phyloP scores from a whole-genome alignment of 1,140 invertebrate species.

The Lepidurus apus region DNA sequence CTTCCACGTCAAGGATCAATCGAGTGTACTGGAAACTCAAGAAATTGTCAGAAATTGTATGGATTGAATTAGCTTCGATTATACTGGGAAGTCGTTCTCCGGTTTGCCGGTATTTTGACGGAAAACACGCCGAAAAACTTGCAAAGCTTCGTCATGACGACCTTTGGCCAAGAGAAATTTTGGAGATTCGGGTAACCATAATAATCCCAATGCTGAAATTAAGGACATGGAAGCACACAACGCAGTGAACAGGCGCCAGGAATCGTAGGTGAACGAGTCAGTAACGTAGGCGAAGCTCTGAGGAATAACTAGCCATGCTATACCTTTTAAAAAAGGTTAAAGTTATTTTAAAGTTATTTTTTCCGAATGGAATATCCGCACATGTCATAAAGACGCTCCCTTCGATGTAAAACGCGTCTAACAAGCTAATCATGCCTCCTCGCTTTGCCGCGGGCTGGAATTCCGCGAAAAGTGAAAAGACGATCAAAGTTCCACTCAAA shows the following conservation, averaged over 20 bases:
- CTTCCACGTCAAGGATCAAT: neutral
- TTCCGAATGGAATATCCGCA: no score
- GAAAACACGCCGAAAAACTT: constrained; percentile 53
- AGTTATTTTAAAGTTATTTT: neutral
- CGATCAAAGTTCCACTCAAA: neutral
- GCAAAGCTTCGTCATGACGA: constrained; percentile 50
- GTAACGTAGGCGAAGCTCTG: constrained; percentile 52
- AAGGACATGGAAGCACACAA: constrained; percentile 60
- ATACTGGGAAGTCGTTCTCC: constrained; percentile 44
- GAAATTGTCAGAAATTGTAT: neutral
- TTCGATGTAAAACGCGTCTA: constrained; percentile 2
- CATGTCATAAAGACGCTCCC: neutral
- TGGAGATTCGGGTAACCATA: constrained; percentile 63
- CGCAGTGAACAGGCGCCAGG: constrained; percentile 68
- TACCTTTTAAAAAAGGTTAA: constrained; percentile 47
- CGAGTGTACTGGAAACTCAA: neutral
- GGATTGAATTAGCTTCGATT: neutral
- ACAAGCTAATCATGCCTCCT: neutral
- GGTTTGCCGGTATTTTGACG: constrained; percentile 49
- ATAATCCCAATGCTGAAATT: constrained; percentile 51
- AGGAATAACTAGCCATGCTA: constrained; percentile 67
- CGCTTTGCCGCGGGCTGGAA: neutral
- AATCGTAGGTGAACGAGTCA: constrained; percentile 57
- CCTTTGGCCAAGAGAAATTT: constrained; percentile 58
- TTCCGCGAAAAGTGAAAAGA: neutral